Evolutionary conservation across 2,888 invertebrate species (phyloP).

Genomic region (Stratiomys singularior): DNA sequence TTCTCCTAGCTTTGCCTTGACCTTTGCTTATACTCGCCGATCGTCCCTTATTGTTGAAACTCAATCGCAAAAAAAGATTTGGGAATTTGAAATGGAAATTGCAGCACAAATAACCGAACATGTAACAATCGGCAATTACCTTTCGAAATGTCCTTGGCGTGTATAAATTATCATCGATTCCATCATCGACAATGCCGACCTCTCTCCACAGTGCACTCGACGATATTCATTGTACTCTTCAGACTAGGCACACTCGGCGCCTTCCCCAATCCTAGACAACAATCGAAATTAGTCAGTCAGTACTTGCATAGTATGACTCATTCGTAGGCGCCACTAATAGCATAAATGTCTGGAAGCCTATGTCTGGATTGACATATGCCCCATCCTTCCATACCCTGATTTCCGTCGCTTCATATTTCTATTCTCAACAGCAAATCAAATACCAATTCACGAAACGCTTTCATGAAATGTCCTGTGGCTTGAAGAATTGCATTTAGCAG

Average conservation of each 20-base stretch:
- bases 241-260: not conserved
- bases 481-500: not conserved
- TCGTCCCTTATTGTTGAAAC: not conserved
- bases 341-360: slow-evolving; percentile 33
- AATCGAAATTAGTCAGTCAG: slow-evolving; percentile 33
- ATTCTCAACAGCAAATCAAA: not conserved
- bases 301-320: slow-evolving; percentile 46
- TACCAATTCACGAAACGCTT: not conserved
- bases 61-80: not conserved
- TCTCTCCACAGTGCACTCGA: too few relatives aligned
- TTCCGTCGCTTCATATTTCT: not conserved
- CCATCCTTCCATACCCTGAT: not conserved
- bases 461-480: slow-evolving; percentile 25
- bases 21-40: not conserved
- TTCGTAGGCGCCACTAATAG: slow-evolving; percentile 50
- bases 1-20: slow-evolving; percentile 16
- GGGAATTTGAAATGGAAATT: not conserved
- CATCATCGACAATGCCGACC: too few relatives aligned
- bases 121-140: slow-evolving; percentile 10
- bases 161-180: slow-evolving; percentile 11
- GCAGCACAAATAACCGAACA: not conserved
- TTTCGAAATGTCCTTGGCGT: slow-evolving; percentile 31
- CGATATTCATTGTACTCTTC: too few relatives aligned
- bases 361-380: not conserved
- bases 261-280: slow-evolving; percentile 15